Base-by-base conservation (phyloP, 2,113 vertebrate genomes). In the Anarrhichthys ocellatus region DNA sequence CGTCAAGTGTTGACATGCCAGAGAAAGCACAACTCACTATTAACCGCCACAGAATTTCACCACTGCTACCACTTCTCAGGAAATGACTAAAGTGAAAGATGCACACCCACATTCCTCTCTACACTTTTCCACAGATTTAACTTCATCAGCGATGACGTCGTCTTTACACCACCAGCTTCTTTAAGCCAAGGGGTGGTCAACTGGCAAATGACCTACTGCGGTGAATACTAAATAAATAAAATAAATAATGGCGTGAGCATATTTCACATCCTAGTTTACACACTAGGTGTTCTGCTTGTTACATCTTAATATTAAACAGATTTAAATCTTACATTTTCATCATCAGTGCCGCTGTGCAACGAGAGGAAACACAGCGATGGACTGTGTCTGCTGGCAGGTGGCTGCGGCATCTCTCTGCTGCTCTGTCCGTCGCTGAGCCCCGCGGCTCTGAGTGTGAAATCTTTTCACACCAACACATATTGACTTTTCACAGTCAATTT, bases 401-500 rank as follows among this genome's bases (percentile, higher is more conserved):
- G 86, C 81, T 81, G 70, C 59, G 81, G 54, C 15, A 5, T 46
- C 42, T 78, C 40, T 80, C 72, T 78, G 58, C 18, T 1, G 46
- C 24, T 80, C 71, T 22, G 42, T 87, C 85, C 48, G 83, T 83
- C 78, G 52, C 56, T 48, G 32, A 68, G 76, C 59, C 78, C 40
- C n/a, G 13, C 18, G 85, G 72, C 81, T 78, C 42, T 40, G 61
- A 63, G 56, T 67, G 73, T 54, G 58, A 64, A 78, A 74, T 54
- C 64, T 76, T 89, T 87, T 90, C 83, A 87, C 82, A 88, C 72
- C 73, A 72, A 22, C 83, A 76, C 78, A 84, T 80, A 94, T 93
- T 84, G 92, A 94, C 82, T n/a, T 27, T 54, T 56, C 38, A 10
- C 76, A 48, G 79, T 84, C 82, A 69, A 44, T 88, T 86, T 77